Evolutionary conservation across 2,113 vertebrate species (phyloP).

Genomic region (Athene noctua): DNA sequence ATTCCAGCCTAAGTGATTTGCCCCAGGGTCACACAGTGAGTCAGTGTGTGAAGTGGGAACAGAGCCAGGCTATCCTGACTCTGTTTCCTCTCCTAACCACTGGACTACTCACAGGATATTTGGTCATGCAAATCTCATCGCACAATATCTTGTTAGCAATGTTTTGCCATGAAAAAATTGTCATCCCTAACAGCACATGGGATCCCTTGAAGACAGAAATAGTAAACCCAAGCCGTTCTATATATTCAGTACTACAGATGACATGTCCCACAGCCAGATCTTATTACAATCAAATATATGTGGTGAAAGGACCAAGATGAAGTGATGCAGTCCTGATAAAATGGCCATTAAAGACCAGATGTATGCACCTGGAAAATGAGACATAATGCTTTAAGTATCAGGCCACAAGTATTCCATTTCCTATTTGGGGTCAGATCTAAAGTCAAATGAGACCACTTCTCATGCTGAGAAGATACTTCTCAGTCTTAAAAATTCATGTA

Average conservation of each 20-base stretch:
- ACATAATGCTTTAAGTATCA: constrained; percentile 42
- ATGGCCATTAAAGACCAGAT: constrained; percentile 58
- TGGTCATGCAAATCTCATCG: constrained; percentile 45
- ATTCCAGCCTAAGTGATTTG: constrained; percentile 40
- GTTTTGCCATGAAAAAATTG: constrained; percentile 34
- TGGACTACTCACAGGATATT: constrained; percentile 61
- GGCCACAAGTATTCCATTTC: constrained; percentile 38
- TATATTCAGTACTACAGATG: neutral
- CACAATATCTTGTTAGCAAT: constrained; percentile 43
- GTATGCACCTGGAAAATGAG: constrained; percentile 60
- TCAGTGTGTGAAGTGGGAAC: constrained; percentile 46
- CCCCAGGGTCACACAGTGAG: constrained; percentile 41
- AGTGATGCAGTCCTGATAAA: constrained; percentile 61
- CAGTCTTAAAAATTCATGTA: neutral
- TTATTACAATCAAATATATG: constrained; percentile 52
- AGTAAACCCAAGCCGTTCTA: neutral
- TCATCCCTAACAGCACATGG: neutral
- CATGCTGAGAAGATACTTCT: neutral
- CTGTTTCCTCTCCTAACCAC: constrained; percentile 51
- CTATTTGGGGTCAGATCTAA: constrained; percentile 33
- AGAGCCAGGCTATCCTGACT: constrained; percentile 38
- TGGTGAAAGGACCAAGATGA: constrained; percentile 35
- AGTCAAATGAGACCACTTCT: constrained; percentile 43
- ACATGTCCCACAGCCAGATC: constrained; percentile 4
- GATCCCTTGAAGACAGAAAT: neutral